These are phyloP conservation scores for Araneus ventricosus DNA, from an alignment of 1,140 invertebrate species.

Conservation along the genomic window DNA sequence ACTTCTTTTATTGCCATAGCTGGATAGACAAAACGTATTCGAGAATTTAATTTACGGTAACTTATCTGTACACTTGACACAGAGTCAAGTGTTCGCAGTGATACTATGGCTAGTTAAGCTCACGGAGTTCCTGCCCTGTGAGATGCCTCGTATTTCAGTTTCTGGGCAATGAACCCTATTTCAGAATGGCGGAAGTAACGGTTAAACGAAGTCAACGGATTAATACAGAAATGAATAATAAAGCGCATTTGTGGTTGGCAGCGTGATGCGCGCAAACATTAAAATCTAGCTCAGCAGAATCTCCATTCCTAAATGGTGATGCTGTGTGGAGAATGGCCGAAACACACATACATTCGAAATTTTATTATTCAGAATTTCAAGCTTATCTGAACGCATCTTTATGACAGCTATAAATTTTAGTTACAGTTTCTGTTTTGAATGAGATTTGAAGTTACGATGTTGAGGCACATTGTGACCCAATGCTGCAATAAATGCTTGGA, in stretches of 20 bases:
- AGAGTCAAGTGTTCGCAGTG: background rate
- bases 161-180: background rate
- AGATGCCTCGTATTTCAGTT: conserved; percentile 33
- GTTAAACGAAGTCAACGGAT: conserved; percentile 54
- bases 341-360: background rate
- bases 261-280: conserved; percentile 34
- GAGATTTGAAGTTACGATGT: background rate
- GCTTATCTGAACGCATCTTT: conserved; percentile 5
- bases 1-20: too few relatives aligned
- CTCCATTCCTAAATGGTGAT: conserved; percentile 32
- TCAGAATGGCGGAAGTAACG: background rate
- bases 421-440: background rate
- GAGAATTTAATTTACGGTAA: background rate
- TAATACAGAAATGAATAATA: conserved; percentile 63
- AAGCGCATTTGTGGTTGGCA: background rate
- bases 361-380: conserved; percentile 52
- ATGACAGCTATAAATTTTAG: conserved; percentile 47
- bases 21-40: too few relatives aligned
- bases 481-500: background rate
- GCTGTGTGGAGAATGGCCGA: conserved; percentile 23
- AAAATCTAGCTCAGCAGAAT: conserved; percentile 54
- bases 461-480: background rate
- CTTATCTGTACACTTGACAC: background rate
- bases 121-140: background rate
- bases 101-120: background rate